Conservation (phyloP, 2,888 invertebrate species). For the Anarsia innoxiella region DNA sequence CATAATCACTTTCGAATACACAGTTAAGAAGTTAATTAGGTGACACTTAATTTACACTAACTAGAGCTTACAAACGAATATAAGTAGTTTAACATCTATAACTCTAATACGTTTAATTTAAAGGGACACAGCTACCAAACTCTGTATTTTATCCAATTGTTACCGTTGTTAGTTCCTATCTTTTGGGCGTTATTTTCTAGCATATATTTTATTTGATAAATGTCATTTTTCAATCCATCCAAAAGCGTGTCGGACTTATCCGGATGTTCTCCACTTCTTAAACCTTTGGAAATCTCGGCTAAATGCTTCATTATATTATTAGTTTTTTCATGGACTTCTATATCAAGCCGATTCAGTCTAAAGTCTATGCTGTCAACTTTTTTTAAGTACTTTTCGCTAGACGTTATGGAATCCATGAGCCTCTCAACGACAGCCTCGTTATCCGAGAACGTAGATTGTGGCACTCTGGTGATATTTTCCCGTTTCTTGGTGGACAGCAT, state of each 20-base stretch:
- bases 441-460: conserved; percentile 35
- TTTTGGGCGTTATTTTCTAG: conserved; percentile 32
- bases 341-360: conserved; percentile 56
- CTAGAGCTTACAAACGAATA: too few relatives aligned
- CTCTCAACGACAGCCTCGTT: conserved; percentile 56
- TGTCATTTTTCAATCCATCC: conserved; percentile 35
- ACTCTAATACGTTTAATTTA: too few relatives aligned
- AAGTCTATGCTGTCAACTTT: conserved; percentile 65
- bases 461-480: conserved; percentile 42
- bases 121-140: neutral
- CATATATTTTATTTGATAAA: conserved; percentile 38
- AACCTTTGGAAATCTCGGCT: conserved; percentile 9
- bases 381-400: conserved; percentile 62
- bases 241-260: conserved; percentile 34
- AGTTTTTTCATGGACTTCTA: conserved; percentile 63
- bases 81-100: too few relatives aligned
- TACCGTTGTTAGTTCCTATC: conserved; percentile 19
- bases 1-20: too few relatives aligned
- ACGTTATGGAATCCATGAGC: conserved; percentile 55
- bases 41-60: too few relatives aligned
- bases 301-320: conserved; percentile 51
- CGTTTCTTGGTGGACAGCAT: conserved; percentile 38
- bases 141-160: conserved; percentile 5
- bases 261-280: neutral
- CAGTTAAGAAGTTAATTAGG: too few relatives aligned